Evolutionary conservation across 1,140 invertebrate genomes (phyloP).

Genomic region (Hermetia illucens): DNA sequence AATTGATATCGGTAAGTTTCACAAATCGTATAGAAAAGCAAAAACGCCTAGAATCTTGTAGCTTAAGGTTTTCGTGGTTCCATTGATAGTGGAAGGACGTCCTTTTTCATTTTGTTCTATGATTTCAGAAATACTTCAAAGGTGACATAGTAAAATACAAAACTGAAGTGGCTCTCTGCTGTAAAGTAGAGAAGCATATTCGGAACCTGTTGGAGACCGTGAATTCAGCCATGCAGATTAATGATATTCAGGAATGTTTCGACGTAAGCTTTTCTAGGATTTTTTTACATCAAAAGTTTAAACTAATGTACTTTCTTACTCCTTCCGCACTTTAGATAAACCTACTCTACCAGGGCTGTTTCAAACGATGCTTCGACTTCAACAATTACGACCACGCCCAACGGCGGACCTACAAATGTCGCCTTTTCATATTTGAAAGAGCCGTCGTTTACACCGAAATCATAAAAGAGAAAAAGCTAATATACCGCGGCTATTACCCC

Average conservation of each 20-base stretch:
- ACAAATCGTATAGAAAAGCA: not conserved
- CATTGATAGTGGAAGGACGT: not conserved
- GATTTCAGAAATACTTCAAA: constrained; percentile 21
- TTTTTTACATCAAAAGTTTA: not conserved
- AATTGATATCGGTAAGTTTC: constrained; percentile 22
- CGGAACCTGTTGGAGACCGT: constrained; percentile 21
- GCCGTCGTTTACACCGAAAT: constrained; percentile 30
- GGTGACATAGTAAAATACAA: constrained; percentile 24
- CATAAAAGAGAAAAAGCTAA: constrained; percentile 18
- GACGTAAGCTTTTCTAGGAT: constrained; percentile 13
- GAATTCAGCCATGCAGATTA: constrained; percentile 27
- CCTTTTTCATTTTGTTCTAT: not conserved
- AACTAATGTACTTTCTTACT: not conserved
- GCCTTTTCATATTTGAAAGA: constrained; percentile 29
- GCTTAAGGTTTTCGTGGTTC: not conserved
- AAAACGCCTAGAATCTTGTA: not conserved
- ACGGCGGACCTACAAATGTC: constrained; percentile 20
- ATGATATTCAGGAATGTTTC: constrained; percentile 26
- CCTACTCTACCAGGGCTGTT: constrained; percentile 26
- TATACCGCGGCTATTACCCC: constrained; percentile 27
- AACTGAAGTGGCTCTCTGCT: constrained; percentile 24
- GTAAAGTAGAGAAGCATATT: constrained; percentile 23
- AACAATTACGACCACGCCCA: constrained; percentile 17
- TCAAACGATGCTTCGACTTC: constrained; percentile 25
- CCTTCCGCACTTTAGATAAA: constrained; percentile 26